These are phyloP conservation scores for Erebia epiphron DNA, from an alignment of 2,888 invertebrate species.

Conservation along the genomic window DNA sequence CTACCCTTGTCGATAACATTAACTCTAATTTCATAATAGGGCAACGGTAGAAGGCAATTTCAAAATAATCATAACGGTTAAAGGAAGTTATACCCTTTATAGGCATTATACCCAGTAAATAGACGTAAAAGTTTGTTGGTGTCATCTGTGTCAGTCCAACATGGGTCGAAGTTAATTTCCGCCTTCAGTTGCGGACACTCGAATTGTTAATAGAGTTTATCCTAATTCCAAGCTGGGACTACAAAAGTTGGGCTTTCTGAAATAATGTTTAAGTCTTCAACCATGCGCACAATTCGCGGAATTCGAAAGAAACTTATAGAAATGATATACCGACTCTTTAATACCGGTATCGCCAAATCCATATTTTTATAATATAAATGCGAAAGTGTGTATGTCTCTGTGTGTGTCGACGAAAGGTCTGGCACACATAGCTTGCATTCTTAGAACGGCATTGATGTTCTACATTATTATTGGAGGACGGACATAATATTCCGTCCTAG, in stretches of 20 bases:
- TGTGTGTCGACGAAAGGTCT: no score
- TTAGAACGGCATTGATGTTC: no score
- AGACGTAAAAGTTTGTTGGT: constrained; percentile 34
- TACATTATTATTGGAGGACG: no score
- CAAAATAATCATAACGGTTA: not conserved
- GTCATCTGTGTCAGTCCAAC: constrained; percentile 54
- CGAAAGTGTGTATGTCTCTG: no score
- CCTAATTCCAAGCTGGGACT: constrained; percentile 40
- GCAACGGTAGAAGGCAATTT: not conserved
- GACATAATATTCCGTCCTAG: no score
- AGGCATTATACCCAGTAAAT: not conserved
- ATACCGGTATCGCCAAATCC: no score
- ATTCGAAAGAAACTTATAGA: no score
- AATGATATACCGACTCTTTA: no score
- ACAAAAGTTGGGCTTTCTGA: not conserved
- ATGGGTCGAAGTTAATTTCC: constrained; percentile 70
- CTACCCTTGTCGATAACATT: no score
- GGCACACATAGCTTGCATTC: no score
- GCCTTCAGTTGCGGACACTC: constrained; percentile 47
- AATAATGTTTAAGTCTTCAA: constrained; percentile 21
- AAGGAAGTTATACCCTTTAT: not conserved
- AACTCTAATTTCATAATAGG: no score
- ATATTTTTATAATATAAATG: no score
- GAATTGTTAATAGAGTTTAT: constrained; percentile 60
- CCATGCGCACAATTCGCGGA: not conserved